These are phyloP conservation scores for Arge pagana DNA, from an alignment of 2,888 invertebrate genomes.

Conservation along the genomic window DNA sequence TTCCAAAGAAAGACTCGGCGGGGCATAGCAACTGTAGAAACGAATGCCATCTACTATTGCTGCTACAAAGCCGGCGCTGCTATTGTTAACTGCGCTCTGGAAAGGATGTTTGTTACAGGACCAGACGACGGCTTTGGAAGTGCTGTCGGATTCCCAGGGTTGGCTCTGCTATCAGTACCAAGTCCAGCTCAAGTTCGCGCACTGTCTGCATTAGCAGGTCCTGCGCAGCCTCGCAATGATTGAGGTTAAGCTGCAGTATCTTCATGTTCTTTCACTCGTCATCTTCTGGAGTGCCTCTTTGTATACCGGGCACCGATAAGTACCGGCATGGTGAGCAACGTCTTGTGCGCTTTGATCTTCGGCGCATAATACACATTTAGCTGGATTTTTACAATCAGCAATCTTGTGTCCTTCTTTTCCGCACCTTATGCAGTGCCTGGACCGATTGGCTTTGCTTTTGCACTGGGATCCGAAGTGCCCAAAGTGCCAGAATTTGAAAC, in stretches of 20 bases:
- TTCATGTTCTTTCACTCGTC: slow-evolving; percentile 22
- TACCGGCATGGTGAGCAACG: slow-evolving; percentile 22
- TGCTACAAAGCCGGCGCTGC: slow-evolving; percentile 28
- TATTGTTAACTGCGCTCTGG: slow-evolving; percentile 20
- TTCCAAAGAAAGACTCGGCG: slow-evolving; percentile 21
- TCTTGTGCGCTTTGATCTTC: background rate
- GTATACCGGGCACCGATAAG: slow-evolving; percentile 25
- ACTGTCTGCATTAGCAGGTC: slow-evolving; percentile 29
- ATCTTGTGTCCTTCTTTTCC: slow-evolving; percentile 25
- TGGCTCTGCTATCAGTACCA: slow-evolving; percentile 30
- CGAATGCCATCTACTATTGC: slow-evolving; percentile 23
- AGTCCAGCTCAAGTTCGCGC: slow-evolving; percentile 20
- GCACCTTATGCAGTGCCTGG: slow-evolving; percentile 26
- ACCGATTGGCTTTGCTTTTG: background rate
- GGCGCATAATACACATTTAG: slow-evolving; percentile 19
- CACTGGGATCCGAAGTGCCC: slow-evolving; percentile 26
- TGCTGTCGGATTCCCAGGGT: slow-evolving; percentile 28
- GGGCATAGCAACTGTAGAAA: slow-evolving; percentile 30
- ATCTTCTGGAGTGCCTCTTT: slow-evolving; percentile 21
- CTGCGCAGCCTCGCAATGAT: slow-evolving; percentile 33
- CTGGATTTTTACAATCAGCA: slow-evolving; percentile 11
- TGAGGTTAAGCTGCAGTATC: slow-evolving; percentile 32
- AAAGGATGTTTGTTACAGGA: slow-evolving; percentile 26
- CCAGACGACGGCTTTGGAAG: slow-evolving; percentile 31
- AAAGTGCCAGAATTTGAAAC: slow-evolving; percentile 27